Conservation (phyloP, 1,140 invertebrate genomes). For the Drosophila persimilis region DNA sequence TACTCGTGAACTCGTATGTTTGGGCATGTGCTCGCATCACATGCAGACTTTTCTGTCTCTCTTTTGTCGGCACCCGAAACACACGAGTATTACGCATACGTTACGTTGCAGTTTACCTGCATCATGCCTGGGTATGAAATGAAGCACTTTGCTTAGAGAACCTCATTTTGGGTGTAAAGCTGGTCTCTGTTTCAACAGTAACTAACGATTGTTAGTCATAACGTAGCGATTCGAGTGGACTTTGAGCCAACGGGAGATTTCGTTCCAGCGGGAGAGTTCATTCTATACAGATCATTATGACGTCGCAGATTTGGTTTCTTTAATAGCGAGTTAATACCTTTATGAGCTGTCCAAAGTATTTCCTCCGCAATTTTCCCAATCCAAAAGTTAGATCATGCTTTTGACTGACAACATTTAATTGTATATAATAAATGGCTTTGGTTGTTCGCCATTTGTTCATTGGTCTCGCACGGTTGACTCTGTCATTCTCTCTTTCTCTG, state of each 20-base stretch:
- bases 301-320: too few relatives aligned
- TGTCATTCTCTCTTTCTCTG: constrained; percentile 14
- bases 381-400: constrained; percentile 2
- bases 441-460: not conserved
- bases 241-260: too few relatives aligned
- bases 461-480: constrained; percentile 34
- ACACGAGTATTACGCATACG: constrained; percentile 30
- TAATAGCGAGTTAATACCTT: too few relatives aligned
- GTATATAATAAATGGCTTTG: not conserved
- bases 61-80: not conserved
- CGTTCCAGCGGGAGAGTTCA: too few relatives aligned
- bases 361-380: too few relatives aligned
- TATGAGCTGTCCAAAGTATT: too few relatives aligned
- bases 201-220: too few relatives aligned
- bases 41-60: constrained; percentile 14
- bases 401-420: not conserved
- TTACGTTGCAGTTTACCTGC: constrained; percentile 1
- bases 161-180: not conserved
- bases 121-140: not conserved
- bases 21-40: constrained; percentile 4
- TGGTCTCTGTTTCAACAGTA: not conserved
- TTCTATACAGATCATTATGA: too few relatives aligned
- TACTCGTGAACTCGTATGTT: too few relatives aligned
- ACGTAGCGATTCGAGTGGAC: too few relatives aligned
- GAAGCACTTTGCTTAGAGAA: not conserved